Base-by-base conservation (phyloP, 2,797 vertebrate genomes). In the Meda fulgida region DNA sequence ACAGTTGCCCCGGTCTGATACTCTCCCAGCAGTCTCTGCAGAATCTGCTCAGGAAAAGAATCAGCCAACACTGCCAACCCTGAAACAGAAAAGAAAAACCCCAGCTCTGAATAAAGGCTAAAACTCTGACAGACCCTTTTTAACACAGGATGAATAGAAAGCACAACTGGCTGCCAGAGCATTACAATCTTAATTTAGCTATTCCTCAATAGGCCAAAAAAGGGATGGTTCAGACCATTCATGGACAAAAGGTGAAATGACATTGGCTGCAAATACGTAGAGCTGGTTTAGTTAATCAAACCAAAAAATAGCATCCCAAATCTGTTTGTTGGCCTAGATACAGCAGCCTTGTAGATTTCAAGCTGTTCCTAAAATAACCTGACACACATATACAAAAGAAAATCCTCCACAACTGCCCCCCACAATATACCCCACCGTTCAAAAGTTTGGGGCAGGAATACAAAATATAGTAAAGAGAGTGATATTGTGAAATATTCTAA, bases 61-160 rank as follows among this genome's bases (percentile, higher is more conserved):
- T 97, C 96, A 5, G 96, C 96, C 78, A 99, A 91, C 53, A 95
- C 87, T 51, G 96, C 91, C 91, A 97, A 6, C 5, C 98, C 98
- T 99, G 84, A 82, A 48, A 71, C 21, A 82, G 40, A 87, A 63
- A 40, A 80, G 14, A 84, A 23, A 1, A 38, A 38, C 5, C 5
- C 5, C 23, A 60, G 53, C 53, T 34, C 8, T 65, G 55, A 82
- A 65, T 36, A 43, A 60, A 82, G 26, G 58, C 53, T 31, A 38
- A 83, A 46, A 13, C 1, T 72, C 55, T 40, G 67, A 58, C 67
- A 71, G 67, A 43, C 3, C 21, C 78, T 51, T 21, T 81, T 58
- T 40, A 58, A 71, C n/a, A 71, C 81, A 46, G 11, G 9, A 72
- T 58, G 21, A 31, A 63, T 29, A 60, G 60, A n/a, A 72, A 65